Evolutionary conservation across 2,797 vertebrate species (phyloP).

Genomic region (Hypotaenidia philippensis): DNA sequence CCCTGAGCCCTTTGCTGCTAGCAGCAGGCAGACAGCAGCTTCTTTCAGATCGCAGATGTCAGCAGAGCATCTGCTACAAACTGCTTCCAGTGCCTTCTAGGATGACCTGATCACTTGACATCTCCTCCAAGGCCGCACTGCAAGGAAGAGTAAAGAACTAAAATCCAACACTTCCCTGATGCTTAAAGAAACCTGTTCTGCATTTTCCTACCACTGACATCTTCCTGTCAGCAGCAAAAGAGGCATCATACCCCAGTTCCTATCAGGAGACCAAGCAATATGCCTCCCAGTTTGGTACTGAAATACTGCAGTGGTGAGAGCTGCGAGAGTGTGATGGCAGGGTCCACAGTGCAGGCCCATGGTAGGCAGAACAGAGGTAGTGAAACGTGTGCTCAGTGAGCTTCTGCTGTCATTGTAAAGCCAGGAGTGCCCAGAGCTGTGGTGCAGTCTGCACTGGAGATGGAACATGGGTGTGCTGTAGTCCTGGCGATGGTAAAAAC

Average conservation of each 20-base stretch:
- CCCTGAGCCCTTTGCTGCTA: not conserved
- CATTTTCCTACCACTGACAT: not conserved
- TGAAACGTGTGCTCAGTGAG: not conserved
- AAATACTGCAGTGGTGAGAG: not conserved
- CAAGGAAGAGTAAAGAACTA: not conserved
- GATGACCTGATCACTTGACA: not conserved
- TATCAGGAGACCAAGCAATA: fast-evolving
- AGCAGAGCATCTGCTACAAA: not conserved
- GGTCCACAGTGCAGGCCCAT: not conserved
- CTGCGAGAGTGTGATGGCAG: not conserved
- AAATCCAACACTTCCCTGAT: not conserved
- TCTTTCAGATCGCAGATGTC: not conserved
- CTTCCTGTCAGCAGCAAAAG: not conserved
- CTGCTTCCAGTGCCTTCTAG: not conserved
- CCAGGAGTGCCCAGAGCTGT: not conserved
- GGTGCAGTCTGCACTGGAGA: not conserved
- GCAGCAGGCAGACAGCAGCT: not conserved
- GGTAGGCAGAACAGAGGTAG: not conserved
- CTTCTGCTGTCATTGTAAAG: fast-evolving
- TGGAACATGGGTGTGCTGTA: not conserved
- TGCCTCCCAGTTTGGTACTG: not conserved
- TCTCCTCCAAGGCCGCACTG: not conserved
- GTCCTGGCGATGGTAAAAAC: not conserved
- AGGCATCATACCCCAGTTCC: fast-evolving
- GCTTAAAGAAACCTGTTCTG: fast-evolving